Evolutionary conservation across 2,888 invertebrate species (phyloP).

Genomic region (Minunthozetes semirufus): DNA sequence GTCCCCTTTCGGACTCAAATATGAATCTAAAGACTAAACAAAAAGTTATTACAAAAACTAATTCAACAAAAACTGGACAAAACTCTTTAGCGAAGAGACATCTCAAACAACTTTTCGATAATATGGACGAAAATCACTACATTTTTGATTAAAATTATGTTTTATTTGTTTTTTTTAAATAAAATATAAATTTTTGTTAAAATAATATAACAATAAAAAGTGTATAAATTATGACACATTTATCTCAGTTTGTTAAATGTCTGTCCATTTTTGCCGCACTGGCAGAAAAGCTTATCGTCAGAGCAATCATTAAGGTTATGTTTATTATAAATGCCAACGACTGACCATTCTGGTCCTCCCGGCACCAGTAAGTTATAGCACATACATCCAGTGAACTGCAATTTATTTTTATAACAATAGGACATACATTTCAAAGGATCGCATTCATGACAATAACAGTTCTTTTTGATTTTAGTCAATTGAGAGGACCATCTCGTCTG

Average conservation of each 20-base stretch:
- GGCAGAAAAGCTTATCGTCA: background rate
- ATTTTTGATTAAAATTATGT: no score
- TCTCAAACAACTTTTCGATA: no score
- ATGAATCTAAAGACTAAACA: background rate
- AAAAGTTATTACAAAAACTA: background rate
- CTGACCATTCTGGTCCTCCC: background rate
- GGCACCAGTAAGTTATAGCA: background rate
- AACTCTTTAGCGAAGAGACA: no score
- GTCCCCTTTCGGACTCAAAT: background rate
- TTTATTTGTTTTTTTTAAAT: no score
- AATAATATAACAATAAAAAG: no score
- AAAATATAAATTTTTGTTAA: no score
- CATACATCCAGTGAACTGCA: background rate
- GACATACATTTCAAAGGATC: constrained; percentile 12
- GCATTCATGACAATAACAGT: constrained; percentile 8
- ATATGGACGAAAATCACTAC: no score
- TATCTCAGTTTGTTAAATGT: no score
- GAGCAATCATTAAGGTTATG: background rate
- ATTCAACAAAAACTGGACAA: no score
- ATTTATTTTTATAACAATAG: background rate
- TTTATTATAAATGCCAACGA: background rate
- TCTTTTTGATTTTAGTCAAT: background rate
- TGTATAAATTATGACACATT: no score
- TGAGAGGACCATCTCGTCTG: background rate
- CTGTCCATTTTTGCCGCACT: background rate